Conservation (phyloP, 1,140 invertebrate genomes). For the Hesperophylax magnus region DNA sequence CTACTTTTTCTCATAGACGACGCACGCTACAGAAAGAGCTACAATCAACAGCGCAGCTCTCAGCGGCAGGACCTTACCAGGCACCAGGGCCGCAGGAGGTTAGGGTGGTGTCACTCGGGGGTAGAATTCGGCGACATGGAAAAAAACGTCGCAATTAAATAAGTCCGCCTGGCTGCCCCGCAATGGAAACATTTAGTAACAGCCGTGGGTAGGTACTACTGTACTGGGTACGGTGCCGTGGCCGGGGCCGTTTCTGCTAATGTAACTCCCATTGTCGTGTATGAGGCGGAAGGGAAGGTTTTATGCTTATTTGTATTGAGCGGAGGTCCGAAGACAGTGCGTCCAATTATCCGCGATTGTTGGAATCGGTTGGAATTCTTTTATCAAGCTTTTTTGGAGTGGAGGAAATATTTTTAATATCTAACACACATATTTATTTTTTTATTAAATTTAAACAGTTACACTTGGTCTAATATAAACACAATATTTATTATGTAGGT, state of each 20-base stretch:
- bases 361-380: slow-evolving; percentile 1
- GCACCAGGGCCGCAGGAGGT: neutral
- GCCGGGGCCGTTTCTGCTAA: slow-evolving; percentile 32
- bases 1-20: too few relatives aligned
- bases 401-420: too few relatives aligned
- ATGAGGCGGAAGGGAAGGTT: neutral
- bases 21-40: too few relatives aligned
- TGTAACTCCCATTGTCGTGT: slow-evolving; percentile 37
- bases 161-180: slow-evolving; percentile 52
- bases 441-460: too few relatives aligned
- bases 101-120: slow-evolving; percentile 12
- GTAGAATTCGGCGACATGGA: slow-evolving; percentile 36
- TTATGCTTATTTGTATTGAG: slow-evolving; percentile 40
- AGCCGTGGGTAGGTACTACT: neutral
- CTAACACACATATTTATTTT: too few relatives aligned
- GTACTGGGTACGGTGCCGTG: too few relatives aligned
- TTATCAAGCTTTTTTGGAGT: too few relatives aligned
- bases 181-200: slow-evolving; percentile 52
- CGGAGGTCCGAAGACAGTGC: slow-evolving; percentile 28
- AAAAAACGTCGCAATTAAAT: slow-evolving; percentile 59
- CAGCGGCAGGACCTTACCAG: too few relatives aligned
- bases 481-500: too few relatives aligned
- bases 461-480: too few relatives aligned
- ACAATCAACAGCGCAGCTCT: too few relatives aligned
- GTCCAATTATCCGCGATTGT: slow-evolving; percentile 38